Conservation (phyloP, 2,797 vertebrate species). For the Cyclura pinguis region DNA sequence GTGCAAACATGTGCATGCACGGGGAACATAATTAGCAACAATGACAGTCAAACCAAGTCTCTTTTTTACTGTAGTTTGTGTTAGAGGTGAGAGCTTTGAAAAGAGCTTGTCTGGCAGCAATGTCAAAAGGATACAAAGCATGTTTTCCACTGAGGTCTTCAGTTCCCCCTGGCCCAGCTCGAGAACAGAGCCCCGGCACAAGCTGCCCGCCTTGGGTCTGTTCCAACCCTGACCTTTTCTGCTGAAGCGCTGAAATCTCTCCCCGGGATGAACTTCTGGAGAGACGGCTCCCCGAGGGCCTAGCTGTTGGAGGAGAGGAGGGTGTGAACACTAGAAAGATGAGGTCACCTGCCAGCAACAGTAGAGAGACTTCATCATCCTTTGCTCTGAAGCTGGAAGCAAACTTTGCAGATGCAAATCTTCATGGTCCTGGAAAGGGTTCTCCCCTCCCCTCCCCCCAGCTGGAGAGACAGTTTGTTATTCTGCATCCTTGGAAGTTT, state of each 20-base stretch:
- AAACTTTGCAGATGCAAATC: constrained; percentile 50
- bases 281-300: constrained; percentile 37
- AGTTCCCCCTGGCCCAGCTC: constrained; percentile 31
- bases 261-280: constrained; percentile 59
- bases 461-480: not conserved
- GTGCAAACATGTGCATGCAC: too few species aligned
- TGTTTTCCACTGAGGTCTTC: constrained; percentile 48
- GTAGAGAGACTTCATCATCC: constrained; percentile 60
- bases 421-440: constrained; percentile 66
- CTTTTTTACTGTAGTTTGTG: constrained; percentile 13
- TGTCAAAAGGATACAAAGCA: not conserved
- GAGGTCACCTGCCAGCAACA: constrained; percentile 71
- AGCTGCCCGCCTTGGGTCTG: constrained; percentile 54
- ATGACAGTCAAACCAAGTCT: not conserved
- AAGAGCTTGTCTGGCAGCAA: not conserved
- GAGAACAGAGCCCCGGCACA: constrained; percentile 47
- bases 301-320: constrained; percentile 60
- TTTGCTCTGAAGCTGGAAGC: constrained; percentile 65
- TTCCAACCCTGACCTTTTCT: constrained; percentile 66
- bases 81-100: constrained; percentile 54
- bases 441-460: not conserved
- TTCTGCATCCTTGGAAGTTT: constrained; percentile 52
- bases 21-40: not conserved
- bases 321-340: constrained; percentile 65
- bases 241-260: constrained; percentile 15